Base-by-base conservation (phyloP, 1,140 invertebrate genomes). In the Adoxophyes honmai region DNA sequence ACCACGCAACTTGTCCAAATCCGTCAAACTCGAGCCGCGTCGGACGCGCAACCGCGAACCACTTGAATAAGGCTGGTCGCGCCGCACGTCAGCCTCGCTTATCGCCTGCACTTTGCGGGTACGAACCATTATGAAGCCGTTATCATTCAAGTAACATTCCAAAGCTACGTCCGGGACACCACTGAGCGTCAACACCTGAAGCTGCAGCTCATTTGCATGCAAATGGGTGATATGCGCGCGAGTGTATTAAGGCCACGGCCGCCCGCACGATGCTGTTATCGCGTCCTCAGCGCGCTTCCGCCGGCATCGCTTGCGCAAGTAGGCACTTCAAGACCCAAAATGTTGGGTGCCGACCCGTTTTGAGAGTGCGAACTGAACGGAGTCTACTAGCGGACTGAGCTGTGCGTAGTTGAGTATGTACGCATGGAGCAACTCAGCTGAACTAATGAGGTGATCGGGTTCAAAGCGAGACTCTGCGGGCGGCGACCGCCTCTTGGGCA, bases 1-100 rank as follows among this genome's bases (percentile, higher is more conserved):
- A 62, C 90, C 89, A 60, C 81, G 65, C 18, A 94, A 75, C 66
- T 93, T 94, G 69, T 94, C 93, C 60, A 95, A 82, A 60, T 94
- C 94, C 1, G 93, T 94, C 77, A 95, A 88, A 56, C 93, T 94
- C 0, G 93, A 94, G 0, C 94, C 92, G 1, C 94, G 88, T 18
- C 94, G 90, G 52, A 94, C 92, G 21, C 90, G 78, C 18, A 91
- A 66, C 6, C 91, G 78, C 3, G 78, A 80, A 6, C 80, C 81
- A 18, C 56, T 35, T 35, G 39, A 5, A 42, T 56, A 75, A 16
- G 54, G 64, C 38, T 76, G 75, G 21, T 84, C 83, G 4, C 79
- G 66, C 1, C 81, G 70, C 14, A 88, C 75, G 58, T 88, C 86
- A n/a, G 73, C 81, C 59, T 86, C 86, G 63, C 86, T 88, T 53